A percentile compares a stretch with the other conserved stretches of the same genome.
These are phyloP conservation scores for Engraulis encrasicolus DNA, from an alignment of 2,113 vertebrate species.

Conservation along the genomic window DNA sequence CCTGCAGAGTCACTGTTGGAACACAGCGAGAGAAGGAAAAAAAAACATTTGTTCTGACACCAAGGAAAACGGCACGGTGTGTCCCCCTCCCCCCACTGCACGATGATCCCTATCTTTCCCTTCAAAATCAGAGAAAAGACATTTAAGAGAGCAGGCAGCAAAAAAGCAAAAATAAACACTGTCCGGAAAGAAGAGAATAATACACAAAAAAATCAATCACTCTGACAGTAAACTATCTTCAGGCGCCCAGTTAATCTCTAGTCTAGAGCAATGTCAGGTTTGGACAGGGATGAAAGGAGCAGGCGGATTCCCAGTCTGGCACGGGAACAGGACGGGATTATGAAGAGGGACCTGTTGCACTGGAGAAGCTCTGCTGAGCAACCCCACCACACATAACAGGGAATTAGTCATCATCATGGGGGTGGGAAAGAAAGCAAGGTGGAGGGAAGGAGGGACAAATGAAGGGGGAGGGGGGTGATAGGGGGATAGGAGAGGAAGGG, in stretches of 20 bases:
- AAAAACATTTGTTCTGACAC: background rate
- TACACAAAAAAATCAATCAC: slow-evolving; percentile 18
- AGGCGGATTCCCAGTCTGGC: background rate
- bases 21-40: background rate
- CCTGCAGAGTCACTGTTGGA: background rate
- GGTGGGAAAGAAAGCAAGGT: background rate
- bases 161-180: background rate
- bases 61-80: background rate
- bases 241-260: slow-evolving; percentile 6
- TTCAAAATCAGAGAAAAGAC: background rate
- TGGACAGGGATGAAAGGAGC: background rate
- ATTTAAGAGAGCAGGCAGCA: background rate
- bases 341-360: background rate
- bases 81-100: background rate
- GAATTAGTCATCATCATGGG: background rate
- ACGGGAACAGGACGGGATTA: background rate
- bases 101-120: background rate
- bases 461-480: background rate
- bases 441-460: too few relatives aligned
- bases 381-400: background rate
- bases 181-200: background rate
- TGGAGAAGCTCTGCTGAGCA: background rate
- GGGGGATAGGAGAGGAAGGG: background rate
- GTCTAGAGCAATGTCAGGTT: background rate
- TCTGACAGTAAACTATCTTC: background rate